Percentiles rank a stretch among this genome's conserved stretches.
Evolutionary conservation across 2,888 invertebrate genomes (phyloP).

Genomic region (Hypomecis atomaria): DNA sequence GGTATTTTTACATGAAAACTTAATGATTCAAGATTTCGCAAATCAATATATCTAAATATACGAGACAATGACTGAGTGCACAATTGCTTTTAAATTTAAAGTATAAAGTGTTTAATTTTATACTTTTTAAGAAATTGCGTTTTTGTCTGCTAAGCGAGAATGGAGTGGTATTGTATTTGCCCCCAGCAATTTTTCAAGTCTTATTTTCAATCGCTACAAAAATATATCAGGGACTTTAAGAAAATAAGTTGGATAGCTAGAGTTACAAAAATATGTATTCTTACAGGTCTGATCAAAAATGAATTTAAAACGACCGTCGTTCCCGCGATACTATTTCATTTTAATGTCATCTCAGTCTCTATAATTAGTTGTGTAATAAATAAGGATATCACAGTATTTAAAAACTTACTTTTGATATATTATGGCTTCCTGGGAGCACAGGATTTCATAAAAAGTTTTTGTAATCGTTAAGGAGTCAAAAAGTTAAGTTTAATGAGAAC

Average conservation of each 20-base stretch:
- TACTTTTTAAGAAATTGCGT: no score
- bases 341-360: slow-evolving; percentile 13
- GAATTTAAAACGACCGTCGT: slow-evolving; percentile 4
- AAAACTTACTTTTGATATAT: slow-evolving; percentile 22
- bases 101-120: no score
- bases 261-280: no score
- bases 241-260: no score
- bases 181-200: no score
- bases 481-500: slow-evolving; percentile 57
- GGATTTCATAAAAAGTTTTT: slow-evolving; percentile 39
- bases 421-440: slow-evolving; percentile 29
- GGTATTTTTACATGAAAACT: background rate
- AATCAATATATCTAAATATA: no score
- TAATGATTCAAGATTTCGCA: no score
- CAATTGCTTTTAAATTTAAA: no score
- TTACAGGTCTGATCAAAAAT: slow-evolving; percentile 1
- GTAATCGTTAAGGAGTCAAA: slow-evolving; percentile 42
- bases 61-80: no score
- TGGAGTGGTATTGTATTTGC: no score
- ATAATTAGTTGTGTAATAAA: slow-evolving; percentile 14
- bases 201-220: background rate
- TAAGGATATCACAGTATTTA: slow-evolving; percentile 2
- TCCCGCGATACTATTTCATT: slow-evolving; percentile 6
- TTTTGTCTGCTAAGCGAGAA: no score
- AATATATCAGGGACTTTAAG: no score